These are phyloP conservation scores for Hirudinaria manillensis DNA, from an alignment of 2,888 invertebrate genomes.

Conservation along the genomic window DNA sequence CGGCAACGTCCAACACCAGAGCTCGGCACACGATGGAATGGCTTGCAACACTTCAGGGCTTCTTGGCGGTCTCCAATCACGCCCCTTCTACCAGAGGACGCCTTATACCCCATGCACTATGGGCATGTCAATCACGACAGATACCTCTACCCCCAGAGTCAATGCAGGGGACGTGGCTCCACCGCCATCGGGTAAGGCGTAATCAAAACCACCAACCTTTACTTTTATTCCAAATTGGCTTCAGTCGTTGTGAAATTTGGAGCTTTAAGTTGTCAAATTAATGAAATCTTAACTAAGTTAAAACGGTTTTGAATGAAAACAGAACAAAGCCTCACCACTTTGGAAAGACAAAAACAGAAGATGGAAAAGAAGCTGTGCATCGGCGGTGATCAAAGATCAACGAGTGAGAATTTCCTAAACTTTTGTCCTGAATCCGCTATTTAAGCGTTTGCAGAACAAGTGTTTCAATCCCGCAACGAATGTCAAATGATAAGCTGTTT, in stretches of 20 bases:
- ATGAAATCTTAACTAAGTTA: not conserved
- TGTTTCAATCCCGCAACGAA: not conserved
- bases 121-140: not conserved
- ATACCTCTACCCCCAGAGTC: conserved; percentile 23
- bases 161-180: conserved; percentile 27
- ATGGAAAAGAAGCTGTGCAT: too few relatives aligned
- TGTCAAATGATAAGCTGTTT: too few relatives aligned
- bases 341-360: conserved; percentile 16
- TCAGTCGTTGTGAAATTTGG: not conserved
- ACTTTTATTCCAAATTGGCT: not conserved
- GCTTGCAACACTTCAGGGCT: not conserved
- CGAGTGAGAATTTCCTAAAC: not conserved
- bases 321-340: conserved; percentile 5
- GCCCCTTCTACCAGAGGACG: not conserved
- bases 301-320: not conserved
- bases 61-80: not conserved
- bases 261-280: too few relatives aligned
- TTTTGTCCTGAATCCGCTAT: not conserved
- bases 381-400: too few relatives aligned
- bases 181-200: not conserved
- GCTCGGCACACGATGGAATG: not conserved
- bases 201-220: not conserved
- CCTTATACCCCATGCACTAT: conserved; percentile 3
- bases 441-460: not conserved
- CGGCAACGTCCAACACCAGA: not conserved